Percentiles rank a stretch among this genome's conserved stretches.
phyloP scores from a whole-genome alignment of 2,797 vertebrate genomes.

The Cheirogaleus major region DNA sequence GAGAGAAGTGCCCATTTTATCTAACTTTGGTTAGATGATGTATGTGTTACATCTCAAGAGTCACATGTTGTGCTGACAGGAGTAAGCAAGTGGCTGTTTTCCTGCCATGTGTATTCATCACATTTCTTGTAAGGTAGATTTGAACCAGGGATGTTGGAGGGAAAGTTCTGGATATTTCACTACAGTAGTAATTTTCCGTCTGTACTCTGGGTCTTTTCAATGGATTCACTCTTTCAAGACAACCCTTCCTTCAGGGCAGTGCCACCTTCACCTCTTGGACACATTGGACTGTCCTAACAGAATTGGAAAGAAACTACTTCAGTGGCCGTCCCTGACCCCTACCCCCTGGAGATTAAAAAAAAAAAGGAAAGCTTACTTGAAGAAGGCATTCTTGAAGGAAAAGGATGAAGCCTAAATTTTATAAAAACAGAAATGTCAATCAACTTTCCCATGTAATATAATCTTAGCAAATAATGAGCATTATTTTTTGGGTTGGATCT shows the following conservation, averaged over 20 bases:
- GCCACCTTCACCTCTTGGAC: background rate
- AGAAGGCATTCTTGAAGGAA: background rate
- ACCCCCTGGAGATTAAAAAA: background rate
- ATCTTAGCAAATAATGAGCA: background rate
- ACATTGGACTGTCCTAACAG: background rate
- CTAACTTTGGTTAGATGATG: background rate
- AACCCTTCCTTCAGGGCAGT: background rate
- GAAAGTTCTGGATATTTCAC: background rate
- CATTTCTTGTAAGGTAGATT: background rate
- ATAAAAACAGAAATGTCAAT: background rate
- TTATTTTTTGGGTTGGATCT: background rate
- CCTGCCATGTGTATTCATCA: fast-evolving
- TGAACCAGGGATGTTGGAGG: background rate
- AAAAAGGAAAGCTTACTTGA: background rate
- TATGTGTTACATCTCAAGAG: background rate
- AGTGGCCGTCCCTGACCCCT: background rate
- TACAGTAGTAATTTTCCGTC: fast-evolving
- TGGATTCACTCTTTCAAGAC: background rate
- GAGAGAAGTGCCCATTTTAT: background rate
- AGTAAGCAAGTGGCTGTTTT: background rate
- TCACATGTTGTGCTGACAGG: background rate
- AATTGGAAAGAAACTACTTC: background rate
- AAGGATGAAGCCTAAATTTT: background rate
- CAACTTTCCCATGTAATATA: background rate
- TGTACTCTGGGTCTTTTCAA: background rate